These are phyloP conservation scores for Cylindroiulus punctatus DNA, from an alignment of 2,888 invertebrate species.

Conservation along the genomic window DNA sequence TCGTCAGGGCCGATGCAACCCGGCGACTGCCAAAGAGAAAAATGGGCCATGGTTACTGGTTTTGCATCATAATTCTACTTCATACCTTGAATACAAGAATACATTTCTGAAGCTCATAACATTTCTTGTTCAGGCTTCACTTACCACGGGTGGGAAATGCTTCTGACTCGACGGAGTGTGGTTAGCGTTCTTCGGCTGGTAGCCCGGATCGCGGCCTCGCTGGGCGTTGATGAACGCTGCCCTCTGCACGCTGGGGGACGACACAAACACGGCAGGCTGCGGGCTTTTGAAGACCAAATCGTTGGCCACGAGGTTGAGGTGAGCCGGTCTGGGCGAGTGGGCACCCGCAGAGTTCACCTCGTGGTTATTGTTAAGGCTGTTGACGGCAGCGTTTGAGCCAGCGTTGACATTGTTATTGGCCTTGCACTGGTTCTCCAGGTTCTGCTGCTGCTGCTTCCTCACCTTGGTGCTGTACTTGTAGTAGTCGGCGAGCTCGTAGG, in stretches of 20 bases:
- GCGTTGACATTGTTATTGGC: neutral
- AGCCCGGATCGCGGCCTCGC: neutral
- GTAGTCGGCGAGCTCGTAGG: slow-evolving; percentile 97
- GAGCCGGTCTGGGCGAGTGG: neutral
- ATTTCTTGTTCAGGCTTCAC: too few relatives aligned
- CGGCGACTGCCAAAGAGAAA: slow-evolving; percentile 61
- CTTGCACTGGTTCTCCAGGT: slow-evolving; percentile 52
- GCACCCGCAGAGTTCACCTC: neutral
- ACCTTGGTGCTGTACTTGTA: slow-evolving; percentile 97
- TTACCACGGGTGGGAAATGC: neutral
- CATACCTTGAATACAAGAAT: too few relatives aligned
- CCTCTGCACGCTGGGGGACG: neutral
- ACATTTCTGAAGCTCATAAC: too few relatives aligned
- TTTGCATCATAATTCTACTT: too few relatives aligned
- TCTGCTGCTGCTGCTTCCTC: slow-evolving; percentile 71
- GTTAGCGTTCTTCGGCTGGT: neutral
- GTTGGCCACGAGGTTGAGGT: neutral
- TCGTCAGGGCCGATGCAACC: slow-evolving; percentile 61
- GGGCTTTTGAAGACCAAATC: neutral
- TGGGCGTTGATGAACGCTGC: neutral
- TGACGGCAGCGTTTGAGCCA: neutral
- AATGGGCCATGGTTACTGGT: too few relatives aligned
- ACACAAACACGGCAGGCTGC: neutral
- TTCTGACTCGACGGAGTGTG: neutral
- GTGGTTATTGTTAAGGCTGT: neutral